Base-by-base conservation (phyloP, 2,888 invertebrate species). In the Athalia rosae region DNA sequence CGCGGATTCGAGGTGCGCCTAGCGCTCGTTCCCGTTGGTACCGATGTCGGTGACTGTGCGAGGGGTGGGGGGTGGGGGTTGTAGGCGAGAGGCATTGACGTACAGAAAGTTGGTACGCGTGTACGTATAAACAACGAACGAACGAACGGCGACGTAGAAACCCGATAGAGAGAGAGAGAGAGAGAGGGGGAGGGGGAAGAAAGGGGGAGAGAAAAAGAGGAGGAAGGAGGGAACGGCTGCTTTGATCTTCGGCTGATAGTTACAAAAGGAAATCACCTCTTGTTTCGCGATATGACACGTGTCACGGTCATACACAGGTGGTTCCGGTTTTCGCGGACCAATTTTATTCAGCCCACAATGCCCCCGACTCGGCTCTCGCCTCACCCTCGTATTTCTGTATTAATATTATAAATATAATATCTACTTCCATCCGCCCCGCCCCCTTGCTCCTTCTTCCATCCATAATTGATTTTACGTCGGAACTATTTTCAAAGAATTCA, bases 181-280 rank as follows among this genome's bases (percentile, higher is more conserved):
- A 4, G 53, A 53, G n/a, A 53, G 6, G 53, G 53, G 9, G 7
- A 4, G 9, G 53, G 53, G 11, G 9, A n/a, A 9, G 7, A 9
- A 53, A 53, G 53, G 11, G 11, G 11, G 9, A n/a, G n/a, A n/a
- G n/a, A 9, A 7, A 4, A 9, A 53, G 53, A 11, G 9, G n/a
- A 9, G 7, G 9, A 53, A 53, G 53, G 11, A 11, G 11, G 9
- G 0, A 9, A 53, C 6, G 45, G 13, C 28, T 13, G 11, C 71
- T 71, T 71, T 71, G 71, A 71, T 71, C 71, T 71, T 58, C 6
- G 58, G 71, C 45, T 15, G 71, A 71, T 71, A 71, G 71, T 71
- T 71, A 71, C 71, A 43, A 15, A 71, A 71, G 71, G 58, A 71
- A 71, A 71, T 71, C 71, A 56, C 71, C 45, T 71, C 56, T 71